These are phyloP conservation scores for Sebastes itinus DNA, from an alignment of 2,797 vertebrate species.

Conservation along the genomic window DNA sequence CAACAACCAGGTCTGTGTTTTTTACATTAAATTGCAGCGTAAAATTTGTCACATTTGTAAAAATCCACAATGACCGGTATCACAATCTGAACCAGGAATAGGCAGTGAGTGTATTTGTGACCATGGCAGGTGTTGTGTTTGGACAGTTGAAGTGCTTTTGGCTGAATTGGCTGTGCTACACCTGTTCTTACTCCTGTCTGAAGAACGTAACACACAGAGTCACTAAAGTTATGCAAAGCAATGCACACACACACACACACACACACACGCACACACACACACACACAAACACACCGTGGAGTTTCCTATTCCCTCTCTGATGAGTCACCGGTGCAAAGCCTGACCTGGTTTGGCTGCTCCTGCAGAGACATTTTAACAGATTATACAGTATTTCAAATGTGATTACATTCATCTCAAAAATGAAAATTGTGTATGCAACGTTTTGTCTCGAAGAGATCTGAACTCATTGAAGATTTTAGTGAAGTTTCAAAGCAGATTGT, in stretches of 20 bases:
- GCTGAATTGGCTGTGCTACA: constrained; percentile 28
- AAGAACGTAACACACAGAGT: constrained; percentile 19
- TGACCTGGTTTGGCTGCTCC: constrained; percentile 51
- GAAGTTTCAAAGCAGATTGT: too few relatives aligned
- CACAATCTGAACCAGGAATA: not conserved
- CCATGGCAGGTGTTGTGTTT: constrained; percentile 47
- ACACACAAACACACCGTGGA: constrained; percentile 1
- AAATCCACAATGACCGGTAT: not conserved
- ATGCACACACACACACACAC: not conserved
- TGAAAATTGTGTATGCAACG: not conserved
- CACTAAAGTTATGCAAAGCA: constrained; percentile 9
- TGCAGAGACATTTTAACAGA: not conserved
- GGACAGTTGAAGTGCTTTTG: not conserved
- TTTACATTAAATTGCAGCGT: not conserved
- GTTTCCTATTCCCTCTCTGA: constrained; percentile 47
- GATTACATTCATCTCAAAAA: not conserved
- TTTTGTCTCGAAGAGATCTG: not conserved
- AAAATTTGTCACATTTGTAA: not conserved
- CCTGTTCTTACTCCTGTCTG: constrained; percentile 52
- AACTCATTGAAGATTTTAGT: not conserved
- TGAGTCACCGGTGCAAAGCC: constrained; percentile 42
- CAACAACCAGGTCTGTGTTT: constrained; percentile 58
- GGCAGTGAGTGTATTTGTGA: constrained; percentile 25
- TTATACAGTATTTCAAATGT: not conserved
- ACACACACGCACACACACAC: not conserved